Base-by-base conservation (phyloP, 2,888 invertebrate species). In the Lapara coniferarum region DNA sequence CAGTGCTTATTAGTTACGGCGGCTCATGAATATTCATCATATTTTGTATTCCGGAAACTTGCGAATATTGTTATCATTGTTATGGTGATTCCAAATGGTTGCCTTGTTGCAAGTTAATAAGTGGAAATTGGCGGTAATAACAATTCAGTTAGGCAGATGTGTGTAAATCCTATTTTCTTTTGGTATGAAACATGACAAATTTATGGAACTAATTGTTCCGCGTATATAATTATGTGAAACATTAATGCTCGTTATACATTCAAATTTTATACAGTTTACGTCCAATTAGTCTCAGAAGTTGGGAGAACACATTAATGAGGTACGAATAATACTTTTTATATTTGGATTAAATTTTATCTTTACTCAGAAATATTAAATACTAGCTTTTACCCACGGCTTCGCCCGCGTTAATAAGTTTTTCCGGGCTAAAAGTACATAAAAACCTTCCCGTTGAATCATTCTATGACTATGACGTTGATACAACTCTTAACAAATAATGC, bases 1-100 rank as follows among this genome's bases (percentile, higher is more conserved):
- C 85, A 78, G 83, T 87, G 84, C 78, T 81, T 77, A 81, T 85
- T 85, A 80, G 85, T 81, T 83, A 80, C 81, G 81, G 79, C 73
- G 76, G 74, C 78, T 77, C 74, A 86, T 89, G 80, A 87, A 89
- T 91, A 91, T 91, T 83, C 86, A 78, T 90, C 78, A 76, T 25
- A 72, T 79, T 78, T 83, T 84, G 81, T 85, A 86, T 84, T 55
- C 55, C 55, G 88, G 86, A 87, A 87, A 86, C 81, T 83, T 78
- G 81, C 79, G 81, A 85, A 79, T 86, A 89, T 89, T 89, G 89
- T 91, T 88, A 86, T 85, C 84, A 90, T 92, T 92, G 89, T 92
- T 88, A 90, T 89, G 91, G 81, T 89, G 87, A 91, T 92, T 80
- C 76, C 80, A 81, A 83, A 83, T 81, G 81, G 80, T 79, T 82